Conservation (phyloP, 2,113 vertebrate species). For the Eira barbara region DNA sequence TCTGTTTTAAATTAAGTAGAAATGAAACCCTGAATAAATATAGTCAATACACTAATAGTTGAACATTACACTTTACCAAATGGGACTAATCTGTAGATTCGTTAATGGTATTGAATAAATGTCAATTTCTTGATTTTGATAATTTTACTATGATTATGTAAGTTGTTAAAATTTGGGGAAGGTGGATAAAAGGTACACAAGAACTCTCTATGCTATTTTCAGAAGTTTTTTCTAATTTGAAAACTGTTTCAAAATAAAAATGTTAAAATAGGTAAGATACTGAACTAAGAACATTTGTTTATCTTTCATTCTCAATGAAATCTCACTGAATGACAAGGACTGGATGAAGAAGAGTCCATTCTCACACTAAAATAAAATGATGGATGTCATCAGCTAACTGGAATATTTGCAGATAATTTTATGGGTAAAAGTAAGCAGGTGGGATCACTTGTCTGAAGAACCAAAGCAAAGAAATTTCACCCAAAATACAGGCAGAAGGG, state of each 20-base stretch:
- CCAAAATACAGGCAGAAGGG: background rate
- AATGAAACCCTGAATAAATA: background rate
- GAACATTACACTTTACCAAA: background rate
- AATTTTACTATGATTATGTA: background rate
- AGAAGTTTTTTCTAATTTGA: background rate
- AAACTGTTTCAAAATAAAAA: background rate
- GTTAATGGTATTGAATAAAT: background rate
- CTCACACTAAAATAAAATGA: slow-evolving; percentile 16
- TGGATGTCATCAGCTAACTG: background rate
- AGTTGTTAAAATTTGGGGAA: background rate
- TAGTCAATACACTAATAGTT: background rate
- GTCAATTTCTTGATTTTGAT: background rate
- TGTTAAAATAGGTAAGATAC: background rate
- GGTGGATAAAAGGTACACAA: background rate
- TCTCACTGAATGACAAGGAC: background rate
- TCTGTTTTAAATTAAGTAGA: background rate
- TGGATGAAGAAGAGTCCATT: background rate
- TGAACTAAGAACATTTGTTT: background rate
- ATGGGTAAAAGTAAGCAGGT: background rate
- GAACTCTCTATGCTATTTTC: background rate
- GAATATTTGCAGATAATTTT: background rate
- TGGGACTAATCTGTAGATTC: background rate
- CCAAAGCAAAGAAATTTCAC: background rate
- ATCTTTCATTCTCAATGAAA: background rate
- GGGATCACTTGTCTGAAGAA: background rate